Conservation (phyloP, 2,888 invertebrate genomes). For the Apamea monoglypha region DNA sequence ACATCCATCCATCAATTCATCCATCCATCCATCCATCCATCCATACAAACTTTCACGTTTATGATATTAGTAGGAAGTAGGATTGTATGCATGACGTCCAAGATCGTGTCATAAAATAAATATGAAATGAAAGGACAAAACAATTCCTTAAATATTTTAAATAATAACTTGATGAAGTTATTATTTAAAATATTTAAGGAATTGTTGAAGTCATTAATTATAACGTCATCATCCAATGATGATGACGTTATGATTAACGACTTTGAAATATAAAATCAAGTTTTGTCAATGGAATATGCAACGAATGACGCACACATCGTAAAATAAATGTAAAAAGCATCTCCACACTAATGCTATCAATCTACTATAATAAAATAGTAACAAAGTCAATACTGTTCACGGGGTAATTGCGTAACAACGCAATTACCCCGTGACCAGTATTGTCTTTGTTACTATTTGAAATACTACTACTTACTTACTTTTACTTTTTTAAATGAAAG, state of each 20-base stretch:
- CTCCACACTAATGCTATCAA: not conserved
- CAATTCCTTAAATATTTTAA: not conserved
- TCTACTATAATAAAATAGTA: not conserved
- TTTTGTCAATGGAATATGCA: conserved; percentile 32
- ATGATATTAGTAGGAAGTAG: too few relatives aligned
- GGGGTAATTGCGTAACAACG: too few relatives aligned
- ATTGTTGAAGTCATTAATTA: too few relatives aligned
- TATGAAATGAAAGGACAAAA: conserved; percentile 17
- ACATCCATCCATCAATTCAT: too few relatives aligned
- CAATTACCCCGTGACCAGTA: too few relatives aligned
- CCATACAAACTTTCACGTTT: too few relatives aligned
- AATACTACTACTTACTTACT: too few relatives aligned
- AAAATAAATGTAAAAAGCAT: not conserved
- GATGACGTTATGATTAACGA: not conserved
- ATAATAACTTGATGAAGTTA: conserved; percentile 8
- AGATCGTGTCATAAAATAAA: conserved; percentile 2
- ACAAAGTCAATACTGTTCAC: not conserved
- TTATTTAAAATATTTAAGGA: too few relatives aligned
- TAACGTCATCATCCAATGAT: too few relatives aligned
- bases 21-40: too few relatives aligned
- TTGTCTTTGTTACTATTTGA: too few relatives aligned
- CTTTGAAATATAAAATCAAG: conserved; percentile 3
- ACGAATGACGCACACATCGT: not conserved
- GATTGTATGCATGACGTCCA: conserved; percentile 3
- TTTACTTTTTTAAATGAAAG: too few relatives aligned